A percentile compares a stretch with the other conserved stretches of the same genome.
Evolutionary conservation across 2,888 invertebrate genomes (phyloP).

Genomic region (Athalia cordata): DNA sequence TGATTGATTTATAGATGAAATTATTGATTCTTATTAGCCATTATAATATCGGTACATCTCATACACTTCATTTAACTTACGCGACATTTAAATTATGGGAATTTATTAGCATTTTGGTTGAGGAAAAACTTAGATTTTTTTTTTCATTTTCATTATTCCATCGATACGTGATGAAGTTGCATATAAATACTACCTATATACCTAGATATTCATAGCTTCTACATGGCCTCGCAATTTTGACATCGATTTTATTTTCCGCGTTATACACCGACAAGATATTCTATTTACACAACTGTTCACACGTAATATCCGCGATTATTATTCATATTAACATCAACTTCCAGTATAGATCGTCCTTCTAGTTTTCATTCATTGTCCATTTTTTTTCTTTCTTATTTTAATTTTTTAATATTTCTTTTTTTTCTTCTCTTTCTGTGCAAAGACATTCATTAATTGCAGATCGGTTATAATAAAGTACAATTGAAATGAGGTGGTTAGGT

Average conservation of each 20-base stretch:
- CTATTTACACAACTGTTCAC: constrained; percentile 15
- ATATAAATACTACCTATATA: neutral
- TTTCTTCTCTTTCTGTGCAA: neutral
- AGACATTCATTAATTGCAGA: too few species aligned
- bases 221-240: neutral
- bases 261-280: neutral
- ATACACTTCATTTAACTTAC: too few species aligned
- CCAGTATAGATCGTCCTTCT: neutral
- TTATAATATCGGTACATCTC: too few species aligned
- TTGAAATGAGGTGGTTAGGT: too few species aligned
- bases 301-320: neutral
- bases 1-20: neutral
- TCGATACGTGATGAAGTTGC: too few species aligned
- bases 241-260: neutral
- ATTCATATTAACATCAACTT: neutral
- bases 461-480: too few species aligned
- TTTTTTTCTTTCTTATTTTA: neutral
- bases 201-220: neutral
- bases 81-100: too few species aligned
- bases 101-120: too few species aligned
- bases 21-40: too few species aligned
- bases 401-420: neutral
- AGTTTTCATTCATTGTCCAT: neutral
- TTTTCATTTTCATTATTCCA: too few species aligned
- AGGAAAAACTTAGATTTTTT: too few species aligned